A percentile compares a stretch with the other conserved stretches of the same genome.
These are phyloP conservation scores for Rhinatrema bivittatum DNA, from an alignment of 2,797 vertebrate genomes.

Conservation along the genomic window DNA sequence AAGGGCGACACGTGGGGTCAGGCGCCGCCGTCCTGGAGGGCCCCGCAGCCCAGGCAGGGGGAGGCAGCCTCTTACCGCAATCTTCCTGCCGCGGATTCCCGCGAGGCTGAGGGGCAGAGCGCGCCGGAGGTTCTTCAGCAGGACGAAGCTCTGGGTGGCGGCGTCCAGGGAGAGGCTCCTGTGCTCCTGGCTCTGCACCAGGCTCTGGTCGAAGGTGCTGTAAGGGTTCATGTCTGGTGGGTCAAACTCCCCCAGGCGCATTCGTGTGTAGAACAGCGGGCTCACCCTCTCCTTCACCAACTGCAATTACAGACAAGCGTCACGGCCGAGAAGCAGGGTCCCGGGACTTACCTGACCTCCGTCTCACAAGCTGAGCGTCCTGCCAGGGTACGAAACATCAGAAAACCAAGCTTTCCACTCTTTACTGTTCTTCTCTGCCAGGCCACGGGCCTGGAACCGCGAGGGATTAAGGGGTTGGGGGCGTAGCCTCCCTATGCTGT, in stretches of 20 bases:
- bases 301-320: no score
- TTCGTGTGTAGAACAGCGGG: conserved; percentile 44
- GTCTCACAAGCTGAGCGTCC: no score
- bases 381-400: no score
- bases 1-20: not conserved
- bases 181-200: conserved; percentile 36
- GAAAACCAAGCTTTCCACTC: no score
- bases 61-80: conserved; percentile 22
- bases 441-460: no score
- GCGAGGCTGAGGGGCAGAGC: conserved; percentile 24
- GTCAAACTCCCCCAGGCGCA: conserved; percentile 49
- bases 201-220: conserved; percentile 17
- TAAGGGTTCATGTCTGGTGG: conserved; percentile 49
- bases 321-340: no score
- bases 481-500: no score
- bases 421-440: no score
- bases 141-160: conserved; percentile 45
- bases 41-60: no score
- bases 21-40: no score
- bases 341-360: no score
- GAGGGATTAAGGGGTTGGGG: no score
- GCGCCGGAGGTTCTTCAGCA: conserved; percentile 33
- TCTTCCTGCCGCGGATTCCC: conserved; percentile 1
- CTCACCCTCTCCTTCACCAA: conserved; percentile 31
- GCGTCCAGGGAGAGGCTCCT: conserved; percentile 34